Percentiles rank a stretch among this genome's conserved stretches.
Evolutionary conservation across 2,797 vertebrate species (phyloP).

Genomic region (Helarctos malayanus): DNA sequence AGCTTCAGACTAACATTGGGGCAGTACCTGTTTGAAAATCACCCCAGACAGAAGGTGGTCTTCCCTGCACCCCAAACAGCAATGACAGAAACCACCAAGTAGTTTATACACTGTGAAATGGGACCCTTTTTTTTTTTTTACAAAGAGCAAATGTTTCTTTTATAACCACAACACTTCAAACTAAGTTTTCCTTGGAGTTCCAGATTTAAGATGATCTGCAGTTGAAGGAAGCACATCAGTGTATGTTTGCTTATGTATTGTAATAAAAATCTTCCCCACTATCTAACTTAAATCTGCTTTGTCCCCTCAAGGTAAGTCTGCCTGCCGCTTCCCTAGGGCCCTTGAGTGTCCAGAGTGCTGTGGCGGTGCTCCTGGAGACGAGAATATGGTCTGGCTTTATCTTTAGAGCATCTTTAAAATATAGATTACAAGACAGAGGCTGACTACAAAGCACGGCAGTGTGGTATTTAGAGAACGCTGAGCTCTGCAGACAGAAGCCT

Average conservation of each 20-base stretch:
- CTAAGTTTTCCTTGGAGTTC: constrained; percentile 46
- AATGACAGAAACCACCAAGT: neutral
- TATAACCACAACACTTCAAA: neutral
- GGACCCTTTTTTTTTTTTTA: neutral
- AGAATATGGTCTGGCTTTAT: constrained; percentile 58
- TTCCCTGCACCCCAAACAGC: neutral
- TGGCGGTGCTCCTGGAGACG: neutral
- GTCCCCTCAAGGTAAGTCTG: constrained; percentile 68
- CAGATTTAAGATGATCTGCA: constrained; percentile 30
- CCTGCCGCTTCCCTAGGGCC: constrained; percentile 62
- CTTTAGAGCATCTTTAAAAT: constrained; percentile 83
- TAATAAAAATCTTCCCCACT: constrained; percentile 69
- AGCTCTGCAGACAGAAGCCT: constrained; percentile 74
- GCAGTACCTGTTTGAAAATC: constrained; percentile 40
- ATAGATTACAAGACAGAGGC: constrained; percentile 76
- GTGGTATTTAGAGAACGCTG: constrained; percentile 69
- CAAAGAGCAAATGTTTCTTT: constrained; percentile 66
- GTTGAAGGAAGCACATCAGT: constrained; percentile 24
- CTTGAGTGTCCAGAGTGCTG: constrained; percentile 49
- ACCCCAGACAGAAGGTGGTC: neutral
- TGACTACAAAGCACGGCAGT: constrained; percentile 43
- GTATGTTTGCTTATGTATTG: neutral
- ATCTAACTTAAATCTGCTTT: constrained; percentile 70
- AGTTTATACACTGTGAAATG: constrained; percentile 32
- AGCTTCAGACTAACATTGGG: constrained; percentile 28